phyloP scores from a whole-genome alignment of 2,113 vertebrate species.

The Hippocampus guttulatus region DNA sequence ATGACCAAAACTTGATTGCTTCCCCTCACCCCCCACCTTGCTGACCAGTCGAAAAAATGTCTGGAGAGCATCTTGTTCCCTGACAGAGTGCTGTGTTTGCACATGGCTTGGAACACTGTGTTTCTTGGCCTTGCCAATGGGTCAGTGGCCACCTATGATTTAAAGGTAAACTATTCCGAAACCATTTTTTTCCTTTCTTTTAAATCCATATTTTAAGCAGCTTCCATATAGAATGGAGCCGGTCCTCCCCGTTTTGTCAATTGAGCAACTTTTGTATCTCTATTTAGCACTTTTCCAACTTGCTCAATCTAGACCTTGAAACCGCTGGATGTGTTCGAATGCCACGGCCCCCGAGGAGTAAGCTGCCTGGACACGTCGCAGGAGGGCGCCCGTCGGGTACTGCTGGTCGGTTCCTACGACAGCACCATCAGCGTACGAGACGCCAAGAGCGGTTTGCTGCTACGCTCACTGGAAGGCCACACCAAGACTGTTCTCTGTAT shows the following conservation, averaged over 20 bases:
- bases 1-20: not conserved
- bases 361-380: constrained; percentile 90
- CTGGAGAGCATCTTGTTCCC: constrained; percentile 77
- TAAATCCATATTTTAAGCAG: no score
- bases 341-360: constrained; percentile 88
- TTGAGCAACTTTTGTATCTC: no score
- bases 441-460: constrained; percentile 84
- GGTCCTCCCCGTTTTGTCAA: no score
- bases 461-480: constrained; percentile 88
- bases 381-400: constrained; percentile 85
- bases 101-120: constrained; percentile 84
- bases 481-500: constrained; percentile 95
- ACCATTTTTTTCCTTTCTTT: no score
- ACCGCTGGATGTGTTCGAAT: constrained; percentile 85
- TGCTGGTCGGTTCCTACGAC: constrained; percentile 97
- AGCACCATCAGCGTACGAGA: constrained; percentile 92
- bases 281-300: not conserved
- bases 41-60: constrained; percentile 74
- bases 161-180: constrained; percentile 73
- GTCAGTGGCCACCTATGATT: constrained; percentile 79
- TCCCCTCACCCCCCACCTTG: not conserved
- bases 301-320: constrained; percentile 76
- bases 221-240: no score
- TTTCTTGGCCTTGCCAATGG: constrained; percentile 89
- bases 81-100: constrained; percentile 89